Percentiles rank a stretch among this genome's conserved stretches.
Evolutionary conservation across 2,888 invertebrate genomes (phyloP).

Genomic region (Antheraea yamamai): DNA sequence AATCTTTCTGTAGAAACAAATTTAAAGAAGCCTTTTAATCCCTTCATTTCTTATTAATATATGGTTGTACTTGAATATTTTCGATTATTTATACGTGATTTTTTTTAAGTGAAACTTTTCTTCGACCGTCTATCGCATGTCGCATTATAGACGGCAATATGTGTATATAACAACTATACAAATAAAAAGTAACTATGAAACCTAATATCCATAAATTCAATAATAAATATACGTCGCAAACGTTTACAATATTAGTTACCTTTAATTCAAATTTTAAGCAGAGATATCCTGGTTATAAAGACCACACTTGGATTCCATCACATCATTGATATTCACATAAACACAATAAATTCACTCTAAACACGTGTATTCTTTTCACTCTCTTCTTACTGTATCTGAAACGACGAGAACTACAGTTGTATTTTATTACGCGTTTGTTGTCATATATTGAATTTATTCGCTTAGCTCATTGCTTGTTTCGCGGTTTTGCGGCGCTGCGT

Average conservation of each 20-base stretch:
- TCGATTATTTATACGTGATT: too few species aligned
- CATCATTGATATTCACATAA: constrained; percentile 53
- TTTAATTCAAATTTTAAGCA: neutral
- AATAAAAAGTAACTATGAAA: too few species aligned
- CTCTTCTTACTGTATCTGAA: constrained; percentile 61
- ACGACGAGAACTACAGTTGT: constrained; percentile 57
- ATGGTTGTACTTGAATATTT: too few species aligned
- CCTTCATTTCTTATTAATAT: too few species aligned
- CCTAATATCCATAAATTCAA: too few species aligned
- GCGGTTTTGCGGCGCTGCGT: constrained; percentile 26
- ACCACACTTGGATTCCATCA: neutral
- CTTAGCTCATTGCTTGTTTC: constrained; percentile 32
- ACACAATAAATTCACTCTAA: constrained; percentile 41
- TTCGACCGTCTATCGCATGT: too few species aligned
- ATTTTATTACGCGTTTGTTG: constrained; percentile 30
- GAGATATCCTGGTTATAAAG: neutral
- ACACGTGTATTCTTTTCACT: constrained; percentile 37
- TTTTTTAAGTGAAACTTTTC: too few species aligned
- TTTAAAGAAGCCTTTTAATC: too few species aligned
- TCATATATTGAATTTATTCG: constrained; percentile 31
- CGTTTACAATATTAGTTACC: neutral
- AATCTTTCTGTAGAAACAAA: too few species aligned
- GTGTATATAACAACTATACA: too few species aligned
- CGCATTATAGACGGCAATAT: too few species aligned
- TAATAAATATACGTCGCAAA: too few species aligned